Conservation (phyloP, 2,113 vertebrate species). For the Neotragus moschatus region DNA sequence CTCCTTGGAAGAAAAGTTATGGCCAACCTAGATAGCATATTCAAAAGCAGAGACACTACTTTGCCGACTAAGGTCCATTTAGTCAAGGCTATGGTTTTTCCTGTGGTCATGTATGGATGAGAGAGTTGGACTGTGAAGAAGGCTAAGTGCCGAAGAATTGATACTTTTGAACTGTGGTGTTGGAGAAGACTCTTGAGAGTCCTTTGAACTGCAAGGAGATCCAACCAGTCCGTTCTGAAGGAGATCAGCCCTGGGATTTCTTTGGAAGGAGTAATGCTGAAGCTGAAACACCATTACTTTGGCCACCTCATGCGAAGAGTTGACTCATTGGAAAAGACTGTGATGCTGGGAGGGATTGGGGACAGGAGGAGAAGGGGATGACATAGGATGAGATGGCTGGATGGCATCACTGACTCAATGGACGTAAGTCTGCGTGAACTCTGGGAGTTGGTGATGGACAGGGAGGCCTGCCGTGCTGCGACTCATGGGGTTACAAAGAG, state of each 20-base stretch:
- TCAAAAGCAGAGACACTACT: neutral
- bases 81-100: neutral
- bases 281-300: neutral
- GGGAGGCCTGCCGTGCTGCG: fast-evolving
- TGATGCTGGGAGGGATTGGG: neutral
- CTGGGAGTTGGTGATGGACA: neutral
- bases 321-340: neutral
- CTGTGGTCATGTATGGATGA: neutral
- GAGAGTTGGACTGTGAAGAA: neutral
- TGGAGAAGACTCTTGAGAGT: neutral
- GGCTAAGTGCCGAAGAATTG: neutral
- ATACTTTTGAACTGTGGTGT: neutral
- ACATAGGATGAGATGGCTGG: neutral
- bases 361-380: neutral
- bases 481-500: neutral
- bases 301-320: neutral
- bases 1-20: neutral
- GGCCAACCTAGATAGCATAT: neutral
- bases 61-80: neutral
- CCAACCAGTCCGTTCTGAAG: neutral
- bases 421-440: neutral
- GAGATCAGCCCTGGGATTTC: neutral
- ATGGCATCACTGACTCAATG: neutral
- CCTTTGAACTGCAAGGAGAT: neutral
- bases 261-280: neutral